Conservation (phyloP, 2,888 invertebrate species). For the Drosophila flavopinicola region DNA sequence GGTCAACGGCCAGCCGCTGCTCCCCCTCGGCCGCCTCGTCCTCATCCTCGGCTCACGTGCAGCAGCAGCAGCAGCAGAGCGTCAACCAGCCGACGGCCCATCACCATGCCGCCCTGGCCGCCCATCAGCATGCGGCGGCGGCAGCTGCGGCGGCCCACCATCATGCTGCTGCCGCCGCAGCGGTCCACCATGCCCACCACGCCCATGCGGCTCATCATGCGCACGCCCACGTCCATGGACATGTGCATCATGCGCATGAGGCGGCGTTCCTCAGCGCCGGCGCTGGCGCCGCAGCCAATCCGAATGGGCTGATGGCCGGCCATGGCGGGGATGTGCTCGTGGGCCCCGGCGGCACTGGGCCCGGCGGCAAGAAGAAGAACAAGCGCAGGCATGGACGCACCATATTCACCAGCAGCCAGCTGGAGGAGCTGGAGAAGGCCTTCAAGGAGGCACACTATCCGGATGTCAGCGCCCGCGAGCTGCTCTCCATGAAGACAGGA, state of each 20-base stretch:
- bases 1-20: slow-evolving; percentile 36
- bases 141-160: slow-evolving; percentile 74
- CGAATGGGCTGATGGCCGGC: slow-evolving; percentile 60
- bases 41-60: slow-evolving; percentile 47
- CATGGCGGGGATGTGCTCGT: slow-evolving; percentile 66
- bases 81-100: slow-evolving; percentile 32
- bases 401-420: slow-evolving; percentile 99
- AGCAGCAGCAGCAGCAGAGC: slow-evolving; percentile 42
- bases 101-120: slow-evolving; percentile 71
- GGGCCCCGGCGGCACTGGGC: slow-evolving; percentile 65
- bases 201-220: slow-evolving; percentile 67
- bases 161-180: slow-evolving; percentile 73
- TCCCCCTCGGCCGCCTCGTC: slow-evolving; percentile 65
- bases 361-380: slow-evolving; percentile 92
- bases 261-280: slow-evolving; percentile 63
- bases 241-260: slow-evolving; percentile 71
- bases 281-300: slow-evolving; percentile 53
- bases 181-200: slow-evolving; percentile 73
- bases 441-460: slow-evolving; percentile 99
- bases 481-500: slow-evolving; percentile 95
- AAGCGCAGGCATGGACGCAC: slow-evolving; percentile 97
- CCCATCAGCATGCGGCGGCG: slow-evolving; percentile 74
- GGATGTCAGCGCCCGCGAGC: slow-evolving; percentile 98
- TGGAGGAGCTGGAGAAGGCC: slow-evolving; percentile 99
- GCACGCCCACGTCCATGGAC: slow-evolving; percentile 60